Base-by-base conservation (phyloP, 2,888 invertebrate genomes). In the Pyrrhia umbra region DNA sequence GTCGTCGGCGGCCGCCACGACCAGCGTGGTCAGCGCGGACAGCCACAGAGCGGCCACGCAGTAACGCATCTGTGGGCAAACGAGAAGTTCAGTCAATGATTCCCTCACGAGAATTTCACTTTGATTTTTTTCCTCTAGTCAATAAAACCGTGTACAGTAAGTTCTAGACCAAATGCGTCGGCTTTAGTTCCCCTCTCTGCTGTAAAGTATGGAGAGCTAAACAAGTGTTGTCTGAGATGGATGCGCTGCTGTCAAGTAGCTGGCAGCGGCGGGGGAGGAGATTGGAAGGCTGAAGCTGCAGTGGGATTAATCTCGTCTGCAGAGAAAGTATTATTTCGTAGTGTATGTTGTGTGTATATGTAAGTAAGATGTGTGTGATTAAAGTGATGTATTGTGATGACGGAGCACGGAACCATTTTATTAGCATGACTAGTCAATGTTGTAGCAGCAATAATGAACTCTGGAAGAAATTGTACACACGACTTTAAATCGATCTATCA, bases 11-110 rank as follows among this genome's bases (percentile, higher is more conserved):
- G 89, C 88, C 58, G 89, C 87, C 83, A 91, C 85, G 71, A 90
- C 90, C 76, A 92, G 84, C 73, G 90, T 85, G 80, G 91, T 86
- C 77, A 94, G 88, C 84, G 92, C 91, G 60, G 89, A 91, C 85
- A 92, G 83, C 90, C 92, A 92, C 86, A 95, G 84, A 76, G 92
- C 91, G 65, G 89, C 90, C 79, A 92, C 87, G 83, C 92, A 91
- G 82, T 84, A 90, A 78, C 92, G 92, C 94, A 94, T 94, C 94
- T 94, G 89, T 0, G 27, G 68, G 77, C 81, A 85, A 56, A 4
- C 5, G 13, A 8, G 23, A 6, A 46, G n/a, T n/a, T n/a, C n/a
- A n/a, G n/a, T n/a, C n/a, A n/a, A n/a, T n/a, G n/a, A n/a, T n/a
- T n/a, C n/a, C n/a, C n/a, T n/a, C n/a, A n/a, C n/a, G n/a, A n/a